Evolutionary conservation across 2,113 vertebrate species (phyloP).

Genomic region (Equus quagga): DNA sequence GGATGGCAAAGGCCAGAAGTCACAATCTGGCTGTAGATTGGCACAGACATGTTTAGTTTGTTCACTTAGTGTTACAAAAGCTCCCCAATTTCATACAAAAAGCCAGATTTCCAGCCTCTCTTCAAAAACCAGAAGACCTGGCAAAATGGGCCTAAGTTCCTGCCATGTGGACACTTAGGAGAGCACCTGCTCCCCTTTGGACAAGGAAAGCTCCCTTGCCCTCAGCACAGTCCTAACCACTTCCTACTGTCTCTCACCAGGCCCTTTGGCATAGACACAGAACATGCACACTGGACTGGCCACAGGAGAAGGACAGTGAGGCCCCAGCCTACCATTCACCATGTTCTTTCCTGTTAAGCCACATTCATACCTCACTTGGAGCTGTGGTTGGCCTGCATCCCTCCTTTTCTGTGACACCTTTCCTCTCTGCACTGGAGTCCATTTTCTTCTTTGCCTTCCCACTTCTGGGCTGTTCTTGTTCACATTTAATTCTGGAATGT

Average conservation of each 20-base stretch:
- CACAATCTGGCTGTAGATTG: background rate
- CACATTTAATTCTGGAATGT: background rate
- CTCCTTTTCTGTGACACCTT: background rate
- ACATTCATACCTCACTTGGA: background rate
- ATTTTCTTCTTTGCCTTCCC: background rate
- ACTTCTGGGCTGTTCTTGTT: background rate
- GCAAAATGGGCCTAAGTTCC: background rate
- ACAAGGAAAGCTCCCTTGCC: background rate
- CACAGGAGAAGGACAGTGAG: accelerated
- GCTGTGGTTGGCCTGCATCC: background rate
- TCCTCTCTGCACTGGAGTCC: background rate
- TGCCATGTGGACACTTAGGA: background rate
- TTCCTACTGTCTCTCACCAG: background rate
- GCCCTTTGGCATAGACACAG: no score
- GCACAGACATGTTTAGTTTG: background rate
- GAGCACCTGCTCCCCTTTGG: background rate
- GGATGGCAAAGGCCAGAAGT: background rate
- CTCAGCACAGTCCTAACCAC: background rate
- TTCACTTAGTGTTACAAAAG: background rate
- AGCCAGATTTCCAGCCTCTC: background rate
- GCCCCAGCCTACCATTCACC: background rate
- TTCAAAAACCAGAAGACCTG: background rate
- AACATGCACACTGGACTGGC: accelerated
- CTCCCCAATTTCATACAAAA: background rate
- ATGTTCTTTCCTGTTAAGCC: background rate